Conservation (phyloP, 2,113 vertebrate genomes). For the Condylura cristata region DNA sequence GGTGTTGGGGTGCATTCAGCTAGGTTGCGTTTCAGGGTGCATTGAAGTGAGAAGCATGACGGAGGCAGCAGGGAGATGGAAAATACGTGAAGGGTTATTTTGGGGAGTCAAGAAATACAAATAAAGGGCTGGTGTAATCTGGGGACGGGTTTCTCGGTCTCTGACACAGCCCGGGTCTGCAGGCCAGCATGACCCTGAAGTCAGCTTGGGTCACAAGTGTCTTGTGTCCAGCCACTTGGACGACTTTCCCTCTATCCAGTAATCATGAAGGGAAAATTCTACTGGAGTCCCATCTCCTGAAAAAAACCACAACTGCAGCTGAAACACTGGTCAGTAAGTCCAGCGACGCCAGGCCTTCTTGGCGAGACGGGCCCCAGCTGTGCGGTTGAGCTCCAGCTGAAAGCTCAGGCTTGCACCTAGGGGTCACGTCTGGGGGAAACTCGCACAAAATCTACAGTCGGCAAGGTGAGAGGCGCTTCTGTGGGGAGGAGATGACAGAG, state of each 20-base stretch:
- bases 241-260: fast-evolving
- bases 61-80: no score
- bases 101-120: not conserved
- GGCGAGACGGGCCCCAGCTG: fast-evolving
- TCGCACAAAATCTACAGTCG: not conserved
- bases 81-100: not conserved
- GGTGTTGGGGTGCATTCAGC: not conserved
- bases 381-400: not conserved
- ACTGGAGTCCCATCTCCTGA: not conserved
- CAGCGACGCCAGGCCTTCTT: fast-evolving
- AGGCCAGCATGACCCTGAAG: fast-evolving
- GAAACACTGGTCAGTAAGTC: not conserved
- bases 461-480: not conserved
- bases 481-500: not conserved
- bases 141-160: not conserved
- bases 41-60: not conserved
- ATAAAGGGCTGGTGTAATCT: not conserved
- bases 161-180: not conserved
- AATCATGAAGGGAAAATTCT: not conserved
- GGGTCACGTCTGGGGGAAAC: not conserved
- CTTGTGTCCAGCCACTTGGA: not conserved
- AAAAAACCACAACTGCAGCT: not conserved
- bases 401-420: not conserved
- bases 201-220: not conserved
- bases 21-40: fast-evolving